Conservation (phyloP, 2,797 vertebrate species). For the Atherinosoma microstoma region DNA sequence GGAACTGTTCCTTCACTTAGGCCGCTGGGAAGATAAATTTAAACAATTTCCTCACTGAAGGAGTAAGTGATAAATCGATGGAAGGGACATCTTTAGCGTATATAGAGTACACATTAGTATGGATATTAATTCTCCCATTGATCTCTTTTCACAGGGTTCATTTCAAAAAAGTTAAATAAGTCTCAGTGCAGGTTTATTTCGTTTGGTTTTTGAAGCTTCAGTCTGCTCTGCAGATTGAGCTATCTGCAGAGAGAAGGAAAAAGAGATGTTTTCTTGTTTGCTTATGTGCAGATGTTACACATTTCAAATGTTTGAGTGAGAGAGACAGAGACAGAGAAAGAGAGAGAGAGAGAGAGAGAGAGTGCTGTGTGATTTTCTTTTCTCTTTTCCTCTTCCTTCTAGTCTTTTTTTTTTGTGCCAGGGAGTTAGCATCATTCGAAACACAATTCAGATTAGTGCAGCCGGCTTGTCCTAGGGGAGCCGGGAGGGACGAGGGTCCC, state of each 20-base stretch:
- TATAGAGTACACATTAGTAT: conserved; percentile 13
- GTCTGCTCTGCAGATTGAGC: conserved; percentile 63
- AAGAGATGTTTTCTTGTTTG: conserved; percentile 54
- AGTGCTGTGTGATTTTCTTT: conserved; percentile 51
- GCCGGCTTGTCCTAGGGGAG: conserved; percentile 75
- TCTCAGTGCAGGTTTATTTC: conserved; percentile 36
- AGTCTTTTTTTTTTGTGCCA: conserved; percentile 53
- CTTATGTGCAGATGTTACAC: conserved; percentile 55
- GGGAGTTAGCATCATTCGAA: conserved; percentile 74
- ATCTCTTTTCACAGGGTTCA: conserved; percentile 59
- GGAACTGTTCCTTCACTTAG: conserved; percentile 35
- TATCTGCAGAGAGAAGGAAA: conserved; percentile 51
- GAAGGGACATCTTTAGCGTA: conserved; percentile 24
- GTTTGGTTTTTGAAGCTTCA: conserved; percentile 41
- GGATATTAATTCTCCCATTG: conserved; percentile 66
- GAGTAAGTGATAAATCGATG: conserved; percentile 71
- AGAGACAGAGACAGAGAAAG: conserved; percentile 3
- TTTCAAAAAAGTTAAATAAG: conserved; percentile 52
- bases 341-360: conserved; percentile 16
- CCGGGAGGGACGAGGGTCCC: conserved; percentile 73
- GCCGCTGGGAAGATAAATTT: conserved; percentile 65
- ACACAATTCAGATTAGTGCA: conserved; percentile 81
- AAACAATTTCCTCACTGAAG: conserved; percentile 48
- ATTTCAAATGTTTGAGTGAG: conserved; percentile 42
- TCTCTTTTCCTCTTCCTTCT: conserved; percentile 52